Base-by-base conservation (phyloP, 2,797 vertebrate species). In the Benthosema pterotum region DNA sequence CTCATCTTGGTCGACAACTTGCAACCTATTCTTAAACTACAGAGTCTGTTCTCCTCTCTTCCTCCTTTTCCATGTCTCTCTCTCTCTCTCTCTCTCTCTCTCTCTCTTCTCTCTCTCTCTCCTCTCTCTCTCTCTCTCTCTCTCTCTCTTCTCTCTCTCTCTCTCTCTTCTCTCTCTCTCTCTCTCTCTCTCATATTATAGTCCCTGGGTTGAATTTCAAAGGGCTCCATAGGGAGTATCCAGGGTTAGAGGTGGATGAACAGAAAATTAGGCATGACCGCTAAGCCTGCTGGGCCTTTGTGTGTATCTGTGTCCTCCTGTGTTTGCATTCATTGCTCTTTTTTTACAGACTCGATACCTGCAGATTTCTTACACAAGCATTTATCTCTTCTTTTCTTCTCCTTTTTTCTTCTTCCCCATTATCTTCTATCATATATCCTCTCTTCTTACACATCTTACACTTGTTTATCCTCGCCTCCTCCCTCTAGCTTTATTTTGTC, bases 141-240 rank as follows among this genome's bases (percentile, higher is more conserved):
- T n/a, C n/a, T n/a, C n/a, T n/a, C n/a, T n/a, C n/a, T n/a, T n/a
- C n/a, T n/a, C n/a, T n/a, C n/a, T n/a, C n/a, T n/a, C n/a, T n/a
- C n/a, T n/a, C n/a, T n/a, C n/a, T n/a, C n/a, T n/a, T n/a, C 15
- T 16, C 56, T 57, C 17, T 18, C 5, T 49, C 19, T 59, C 46
- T 42, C 60, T 74, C 72, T 74, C 82, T 78, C 38, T 77, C 76
- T 55, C 47, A n/a, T 8, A 15, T 49, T 5, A 16, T n/a, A 17
- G 11, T 18, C 4, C 69, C 69, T 32, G 63, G 74, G 19, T 89
- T 72, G 42, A 58, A 77, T 89, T 85, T 87, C 85, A 87, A 82
- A 87, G 65, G 59, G n/a, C 52, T 73, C 38, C 9, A 52, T 11
- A 2, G 49, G 43, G 63, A 74, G 52, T 4, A 42, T 3, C 47